These are phyloP conservation scores for Octonoba sinensis DNA, from an alignment of 2,888 invertebrate genomes.

Conservation along the genomic window DNA sequence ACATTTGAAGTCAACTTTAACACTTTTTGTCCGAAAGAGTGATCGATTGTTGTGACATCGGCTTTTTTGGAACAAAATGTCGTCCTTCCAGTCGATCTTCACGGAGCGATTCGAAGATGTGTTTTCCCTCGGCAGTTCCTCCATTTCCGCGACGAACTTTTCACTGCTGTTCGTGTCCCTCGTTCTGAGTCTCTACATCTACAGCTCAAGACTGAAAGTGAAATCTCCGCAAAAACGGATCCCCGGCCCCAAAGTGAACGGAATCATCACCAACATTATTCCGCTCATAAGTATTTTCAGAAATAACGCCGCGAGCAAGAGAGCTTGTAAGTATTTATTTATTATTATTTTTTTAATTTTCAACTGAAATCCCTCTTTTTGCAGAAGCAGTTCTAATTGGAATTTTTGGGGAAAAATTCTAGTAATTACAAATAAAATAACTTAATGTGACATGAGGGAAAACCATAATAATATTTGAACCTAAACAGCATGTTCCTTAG, in stretches of 20 bases:
- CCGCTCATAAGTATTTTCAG: slow-evolving; percentile 43
- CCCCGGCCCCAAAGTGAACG: slow-evolving; percentile 52
- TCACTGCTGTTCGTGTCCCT: slow-evolving; percentile 3
- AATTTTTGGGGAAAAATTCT: too few relatives aligned
- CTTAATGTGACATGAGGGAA: too few relatives aligned
- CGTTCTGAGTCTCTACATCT: slow-evolving; percentile 9
- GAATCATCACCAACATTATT: slow-evolving; percentile 37
- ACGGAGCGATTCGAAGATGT: slow-evolving; percentile 9
- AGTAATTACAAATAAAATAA: too few relatives aligned
- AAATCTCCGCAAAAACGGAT: slow-evolving; percentile 14
- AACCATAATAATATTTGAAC: too few relatives aligned
- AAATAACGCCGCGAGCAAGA: slow-evolving; percentile 48
- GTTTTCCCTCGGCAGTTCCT: not conserved
- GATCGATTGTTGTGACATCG: too few relatives aligned
- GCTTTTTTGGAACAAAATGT: not conserved
- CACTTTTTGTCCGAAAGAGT: too few relatives aligned
- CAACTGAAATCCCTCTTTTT: too few relatives aligned
- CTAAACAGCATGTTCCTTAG: too few relatives aligned
- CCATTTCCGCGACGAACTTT: not conserved
- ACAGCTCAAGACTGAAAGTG: not conserved
- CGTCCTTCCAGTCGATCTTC: not conserved
- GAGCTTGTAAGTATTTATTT: slow-evolving; percentile 33
- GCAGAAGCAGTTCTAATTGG: too few relatives aligned
- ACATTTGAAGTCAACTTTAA: too few relatives aligned
- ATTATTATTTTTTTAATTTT: not conserved